Base-by-base conservation (phyloP, 2,888 invertebrate species). In the Perizoma affinitatum region DNA sequence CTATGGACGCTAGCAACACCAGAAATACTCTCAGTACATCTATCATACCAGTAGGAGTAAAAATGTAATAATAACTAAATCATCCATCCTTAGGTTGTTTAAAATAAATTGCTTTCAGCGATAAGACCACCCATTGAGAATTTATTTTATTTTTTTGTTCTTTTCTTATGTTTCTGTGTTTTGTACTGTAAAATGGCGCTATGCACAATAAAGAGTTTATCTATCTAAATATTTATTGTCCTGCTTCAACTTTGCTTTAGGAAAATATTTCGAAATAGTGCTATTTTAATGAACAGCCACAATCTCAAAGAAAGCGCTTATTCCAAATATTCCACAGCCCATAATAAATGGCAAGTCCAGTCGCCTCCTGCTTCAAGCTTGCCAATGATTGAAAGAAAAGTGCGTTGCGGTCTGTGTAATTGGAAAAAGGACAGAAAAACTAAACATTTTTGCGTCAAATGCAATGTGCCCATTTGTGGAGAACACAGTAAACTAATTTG, bases 401-500 rank as follows among this genome's bases (percentile, higher is more conserved):
- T 42, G 22, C 44, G 44, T 44, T 44, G 22, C 11, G 7, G 11
- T 44, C 6, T 44, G 22, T 44, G 22, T 7, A 49, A 49, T 40
- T 49, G 49, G 38, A 49, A 49, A 38, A 48, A 48, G 48, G 9
- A 48, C 10, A 35, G 48, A 11, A 49, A 49, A 38, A 49, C 49
- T 36, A 49, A 10, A 36, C 9, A 10, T 11, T 36, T 10, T 10
- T 49, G 49, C 11, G 6, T 4, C 0, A 49, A 49, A 5, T 49
- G 49, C 22, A 5, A 49, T 38, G 38, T 36, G 11, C 49, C 49
- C 9, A 36, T 49, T 40, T 49, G 49, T 38, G 38, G 38, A 40
- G 49, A 49, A 49, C 49, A 49, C 49, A 49, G 4, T n/a, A 49
- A 49, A 49, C 36, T 36, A 36, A 38, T 49, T 36, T 49, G 49